A percentile compares a stretch with the other conserved stretches of the same genome.
Conservation (phyloP, 2,888 invertebrate genomes). For the Melitaea athalia region DNA sequence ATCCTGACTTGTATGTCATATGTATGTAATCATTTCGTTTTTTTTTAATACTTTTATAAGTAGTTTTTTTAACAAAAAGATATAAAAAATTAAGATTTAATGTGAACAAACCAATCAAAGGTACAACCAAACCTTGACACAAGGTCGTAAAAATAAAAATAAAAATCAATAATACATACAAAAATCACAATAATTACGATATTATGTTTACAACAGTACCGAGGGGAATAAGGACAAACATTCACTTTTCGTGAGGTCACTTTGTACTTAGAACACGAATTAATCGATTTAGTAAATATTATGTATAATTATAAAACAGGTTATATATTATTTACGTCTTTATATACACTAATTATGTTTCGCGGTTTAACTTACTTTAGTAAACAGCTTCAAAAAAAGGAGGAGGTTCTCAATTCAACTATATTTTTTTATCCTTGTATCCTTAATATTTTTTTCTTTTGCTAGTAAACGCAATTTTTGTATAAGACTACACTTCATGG, state of each 20-base stretch:
- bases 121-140: neutral
- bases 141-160: neutral
- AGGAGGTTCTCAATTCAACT: too few species aligned
- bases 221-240: constrained; percentile 27
- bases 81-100: too few species aligned
- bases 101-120: neutral
- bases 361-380: neutral
- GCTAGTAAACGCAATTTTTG: too few species aligned
- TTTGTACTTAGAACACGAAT: constrained; percentile 25
- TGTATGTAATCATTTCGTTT: too few species aligned
- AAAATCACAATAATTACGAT: constrained; percentile 10
- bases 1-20: neutral
- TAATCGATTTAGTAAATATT: neutral
- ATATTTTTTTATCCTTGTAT: too few species aligned
- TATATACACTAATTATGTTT: neutral
- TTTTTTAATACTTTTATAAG: too few species aligned
- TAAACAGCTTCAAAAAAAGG: too few species aligned
- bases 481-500: too few species aligned
- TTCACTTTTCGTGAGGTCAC: constrained; percentile 34
- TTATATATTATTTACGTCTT: neutral
- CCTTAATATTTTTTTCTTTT: too few species aligned
- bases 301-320: neutral
- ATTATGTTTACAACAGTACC: constrained; percentile 14
- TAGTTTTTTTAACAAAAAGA: too few species aligned
- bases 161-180: neutral